These are phyloP conservation scores for Ypsolopha scabrella DNA, from an alignment of 2,888 invertebrate genomes.

Conservation along the genomic window DNA sequence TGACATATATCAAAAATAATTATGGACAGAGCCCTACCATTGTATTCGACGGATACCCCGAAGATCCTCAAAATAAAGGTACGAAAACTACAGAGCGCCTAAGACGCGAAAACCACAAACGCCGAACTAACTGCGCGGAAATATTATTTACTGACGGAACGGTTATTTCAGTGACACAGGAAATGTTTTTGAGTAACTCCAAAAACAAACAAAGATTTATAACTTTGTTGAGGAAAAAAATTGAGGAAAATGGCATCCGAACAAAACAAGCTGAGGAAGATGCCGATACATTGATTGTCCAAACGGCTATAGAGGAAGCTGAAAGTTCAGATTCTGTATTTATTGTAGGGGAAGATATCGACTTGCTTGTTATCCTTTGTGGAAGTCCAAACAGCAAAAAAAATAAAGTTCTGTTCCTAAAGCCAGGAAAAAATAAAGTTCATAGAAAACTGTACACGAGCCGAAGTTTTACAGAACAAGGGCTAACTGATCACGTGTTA, in stretches of 20 bases:
- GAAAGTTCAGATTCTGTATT: constrained; percentile 8
- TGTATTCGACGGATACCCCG: constrained; percentile 18
- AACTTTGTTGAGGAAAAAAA: constrained; percentile 8
- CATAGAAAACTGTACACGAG: neutral
- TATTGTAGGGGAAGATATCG: constrained; percentile 16
- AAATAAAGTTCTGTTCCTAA: constrained; percentile 1
- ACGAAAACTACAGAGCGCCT: constrained; percentile 17
- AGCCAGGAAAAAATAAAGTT: constrained; percentile 8
- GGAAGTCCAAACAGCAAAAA: constrained; percentile 6
- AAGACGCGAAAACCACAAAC: constrained; percentile 14
- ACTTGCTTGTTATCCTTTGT: constrained; percentile 18
- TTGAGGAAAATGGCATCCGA: neutral
- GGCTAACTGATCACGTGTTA: constrained; percentile 8
- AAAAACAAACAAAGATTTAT: constrained; percentile 16
- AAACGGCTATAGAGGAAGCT: neutral
- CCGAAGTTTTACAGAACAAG: constrained; percentile 1
- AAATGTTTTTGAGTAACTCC: constrained; percentile 15
- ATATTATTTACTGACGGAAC: constrained; percentile 12
- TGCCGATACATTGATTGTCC: constrained; percentile 3
- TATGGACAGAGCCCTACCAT: constrained; percentile 12
- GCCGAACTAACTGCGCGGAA: constrained; percentile 9
- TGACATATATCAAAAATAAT: constrained; percentile 14
- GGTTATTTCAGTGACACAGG: constrained; percentile 11
- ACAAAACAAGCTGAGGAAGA: neutral
- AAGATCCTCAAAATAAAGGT: constrained; percentile 5